Conservation (phyloP, 2,113 vertebrate species). For the Callocephalon fimbriatum region DNA sequence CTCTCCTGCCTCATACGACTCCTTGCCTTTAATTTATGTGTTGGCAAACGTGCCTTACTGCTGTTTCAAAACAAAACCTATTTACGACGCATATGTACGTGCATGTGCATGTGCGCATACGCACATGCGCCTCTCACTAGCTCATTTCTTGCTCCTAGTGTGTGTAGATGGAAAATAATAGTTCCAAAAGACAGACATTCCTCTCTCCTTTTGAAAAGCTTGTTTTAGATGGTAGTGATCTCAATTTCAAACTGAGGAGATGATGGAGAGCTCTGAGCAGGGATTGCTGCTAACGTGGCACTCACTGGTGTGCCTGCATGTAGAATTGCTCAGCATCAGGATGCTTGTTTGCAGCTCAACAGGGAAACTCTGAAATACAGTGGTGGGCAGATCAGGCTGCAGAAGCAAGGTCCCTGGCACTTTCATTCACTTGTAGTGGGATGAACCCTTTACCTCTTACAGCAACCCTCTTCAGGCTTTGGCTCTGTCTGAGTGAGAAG, state of each 20-base stretch:
- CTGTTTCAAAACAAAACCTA: neutral
- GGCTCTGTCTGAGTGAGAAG: neutral
- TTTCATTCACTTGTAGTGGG: neutral
- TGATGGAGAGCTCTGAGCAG: neutral
- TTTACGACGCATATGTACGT: fast-evolving
- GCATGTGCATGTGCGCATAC: too few relatives aligned
- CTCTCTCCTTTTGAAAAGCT: neutral
- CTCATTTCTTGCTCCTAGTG: neutral
- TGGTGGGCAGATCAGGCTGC: neutral
- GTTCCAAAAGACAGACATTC: neutral
- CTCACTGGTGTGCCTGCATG: neutral
- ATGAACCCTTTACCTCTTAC: neutral
- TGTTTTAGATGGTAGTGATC: neutral
- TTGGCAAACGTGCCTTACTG: neutral
- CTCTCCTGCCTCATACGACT: neutral
- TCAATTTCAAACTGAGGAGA: neutral
- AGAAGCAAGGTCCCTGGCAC: neutral
- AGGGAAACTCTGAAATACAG: neutral
- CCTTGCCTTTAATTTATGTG: neutral
- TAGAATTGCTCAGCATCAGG: neutral
- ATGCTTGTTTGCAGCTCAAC: neutral
- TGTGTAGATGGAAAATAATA: neutral
- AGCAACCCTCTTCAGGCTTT: neutral
- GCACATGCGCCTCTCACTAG: neutral
- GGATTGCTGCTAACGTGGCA: neutral